These are phyloP conservation scores for Nomada ruficornis DNA, from an alignment of 2,888 invertebrate species.

Conservation along the genomic window DNA sequence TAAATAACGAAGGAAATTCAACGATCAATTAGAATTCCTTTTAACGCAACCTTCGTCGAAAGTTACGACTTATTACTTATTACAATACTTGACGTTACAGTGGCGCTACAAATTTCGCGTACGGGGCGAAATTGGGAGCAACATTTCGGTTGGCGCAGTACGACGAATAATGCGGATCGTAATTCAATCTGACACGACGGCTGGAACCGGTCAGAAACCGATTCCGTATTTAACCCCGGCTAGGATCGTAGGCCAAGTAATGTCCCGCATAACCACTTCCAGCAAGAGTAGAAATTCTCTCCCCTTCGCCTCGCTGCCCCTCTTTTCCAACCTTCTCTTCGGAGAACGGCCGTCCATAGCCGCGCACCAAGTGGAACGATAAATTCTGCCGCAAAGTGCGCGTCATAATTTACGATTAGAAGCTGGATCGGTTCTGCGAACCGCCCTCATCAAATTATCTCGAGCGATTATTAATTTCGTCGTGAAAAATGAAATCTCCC, in stretches of 20 bases:
- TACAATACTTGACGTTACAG: too few species aligned
- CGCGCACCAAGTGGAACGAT: slow-evolving; percentile 47
- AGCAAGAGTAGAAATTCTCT: slow-evolving; percentile 44
- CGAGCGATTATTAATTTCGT: slow-evolving; percentile 33
- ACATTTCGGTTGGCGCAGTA: slow-evolving; percentile 7
- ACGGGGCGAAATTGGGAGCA: slow-evolving; percentile 13
- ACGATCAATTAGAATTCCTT: background rate
- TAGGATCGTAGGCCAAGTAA: slow-evolving; percentile 42
- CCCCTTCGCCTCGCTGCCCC: background rate
- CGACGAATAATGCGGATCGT: slow-evolving; percentile 44
- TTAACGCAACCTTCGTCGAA: background rate
- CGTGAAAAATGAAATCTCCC: background rate
- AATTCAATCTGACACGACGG: slow-evolving; percentile 30
- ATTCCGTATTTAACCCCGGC: slow-evolving; percentile 44
- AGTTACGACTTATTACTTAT: background rate
- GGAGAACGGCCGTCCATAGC: slow-evolving; percentile 50
- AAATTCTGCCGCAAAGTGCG: slow-evolving; percentile 49
- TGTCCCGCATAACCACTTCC: slow-evolving; percentile 41
- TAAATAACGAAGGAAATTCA: background rate
- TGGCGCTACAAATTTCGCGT: background rate
- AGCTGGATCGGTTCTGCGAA: slow-evolving; percentile 11
- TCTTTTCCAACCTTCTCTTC: background rate
- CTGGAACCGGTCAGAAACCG: slow-evolving; percentile 35
- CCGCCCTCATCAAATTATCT: slow-evolving; percentile 40
- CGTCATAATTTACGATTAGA: slow-evolving; percentile 50